Conservation (phyloP, 2,797 vertebrate species). For the Morelia viridis region DNA sequence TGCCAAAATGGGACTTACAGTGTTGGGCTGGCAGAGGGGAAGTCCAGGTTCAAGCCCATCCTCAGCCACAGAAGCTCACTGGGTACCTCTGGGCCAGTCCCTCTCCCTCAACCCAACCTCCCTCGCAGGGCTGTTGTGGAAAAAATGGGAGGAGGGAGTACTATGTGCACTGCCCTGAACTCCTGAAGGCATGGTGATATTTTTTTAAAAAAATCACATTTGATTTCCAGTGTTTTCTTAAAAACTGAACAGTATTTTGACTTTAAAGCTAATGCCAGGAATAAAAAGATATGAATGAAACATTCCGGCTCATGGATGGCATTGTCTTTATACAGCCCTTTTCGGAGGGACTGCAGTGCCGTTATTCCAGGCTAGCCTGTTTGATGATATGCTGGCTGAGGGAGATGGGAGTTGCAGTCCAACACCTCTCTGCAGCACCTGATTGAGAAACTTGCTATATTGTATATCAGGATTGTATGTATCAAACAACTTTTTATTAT, state of each 20-base stretch:
- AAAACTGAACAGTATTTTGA: background rate
- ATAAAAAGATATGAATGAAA: background rate
- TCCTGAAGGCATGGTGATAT: background rate
- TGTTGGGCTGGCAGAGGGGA: too few relatives aligned
- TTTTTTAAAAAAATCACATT: background rate
- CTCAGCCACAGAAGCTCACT: background rate
- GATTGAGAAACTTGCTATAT: background rate
- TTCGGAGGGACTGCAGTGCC: background rate
- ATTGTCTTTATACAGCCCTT: background rate
- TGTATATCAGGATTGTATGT: background rate
- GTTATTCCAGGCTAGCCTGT: background rate
- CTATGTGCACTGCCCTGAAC: background rate
- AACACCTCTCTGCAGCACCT: background rate
- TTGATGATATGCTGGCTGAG: background rate
- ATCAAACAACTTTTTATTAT: background rate
- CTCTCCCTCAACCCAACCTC: background rate
- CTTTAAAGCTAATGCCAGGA: background rate
- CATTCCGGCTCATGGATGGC: background rate
- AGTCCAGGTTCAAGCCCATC: too few relatives aligned
- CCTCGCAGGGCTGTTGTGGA: background rate
- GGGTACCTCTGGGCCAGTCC: background rate
- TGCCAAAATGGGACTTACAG: background rate
- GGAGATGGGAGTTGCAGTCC: background rate
- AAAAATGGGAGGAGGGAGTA: background rate
- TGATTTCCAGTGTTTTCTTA: background rate